Evolutionary conservation across 2,113 vertebrate species (phyloP).

Genomic region (Galeopterus variegatus): DNA sequence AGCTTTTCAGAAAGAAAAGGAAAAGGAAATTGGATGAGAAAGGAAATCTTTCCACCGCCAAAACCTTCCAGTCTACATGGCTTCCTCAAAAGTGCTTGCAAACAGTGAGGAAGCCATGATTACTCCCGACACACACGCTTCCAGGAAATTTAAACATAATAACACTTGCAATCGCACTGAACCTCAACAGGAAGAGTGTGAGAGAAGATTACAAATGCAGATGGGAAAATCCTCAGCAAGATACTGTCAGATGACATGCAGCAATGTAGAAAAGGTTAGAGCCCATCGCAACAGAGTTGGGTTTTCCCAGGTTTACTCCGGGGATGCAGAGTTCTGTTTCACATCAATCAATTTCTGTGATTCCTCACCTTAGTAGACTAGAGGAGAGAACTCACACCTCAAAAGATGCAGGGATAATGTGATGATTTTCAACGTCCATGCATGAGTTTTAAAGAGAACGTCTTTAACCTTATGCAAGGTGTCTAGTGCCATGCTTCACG

Average conservation of each 20-base stretch:
- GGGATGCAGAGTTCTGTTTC: not conserved
- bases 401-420: not conserved
- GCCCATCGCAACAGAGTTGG: not conserved
- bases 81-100: not conserved
- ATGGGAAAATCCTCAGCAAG: not conserved
- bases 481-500: not conserved
- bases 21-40: not conserved
- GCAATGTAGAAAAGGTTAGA: not conserved
- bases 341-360: not conserved
- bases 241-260: not conserved
- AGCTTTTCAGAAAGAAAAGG: not conserved
- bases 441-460: not conserved
- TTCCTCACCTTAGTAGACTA: not conserved
- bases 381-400: not conserved
- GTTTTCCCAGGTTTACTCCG: not conserved
- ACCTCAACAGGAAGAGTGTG: not conserved
- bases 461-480: not conserved
- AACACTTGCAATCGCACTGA: not conserved
- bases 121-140: not conserved
- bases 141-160: not conserved
- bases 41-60: not conserved
- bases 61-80: not conserved
- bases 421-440: not conserved
- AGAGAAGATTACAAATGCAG: not conserved
- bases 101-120: not conserved